phyloP scores from a whole-genome alignment of 2,888 invertebrate species.

The Panorpa germanica region DNA sequence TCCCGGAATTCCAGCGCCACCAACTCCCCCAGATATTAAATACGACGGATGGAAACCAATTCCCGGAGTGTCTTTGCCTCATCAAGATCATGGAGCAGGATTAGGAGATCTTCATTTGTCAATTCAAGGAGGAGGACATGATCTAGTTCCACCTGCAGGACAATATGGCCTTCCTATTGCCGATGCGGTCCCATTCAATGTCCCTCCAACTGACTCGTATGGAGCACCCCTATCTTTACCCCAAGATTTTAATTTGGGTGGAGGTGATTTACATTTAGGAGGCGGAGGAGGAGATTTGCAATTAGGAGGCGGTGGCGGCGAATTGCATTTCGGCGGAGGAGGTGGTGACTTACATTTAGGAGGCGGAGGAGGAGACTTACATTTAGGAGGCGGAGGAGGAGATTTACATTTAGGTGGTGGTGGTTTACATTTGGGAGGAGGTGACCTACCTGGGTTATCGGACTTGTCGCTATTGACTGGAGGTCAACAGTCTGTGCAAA shows the following conservation, averaged over 20 bases:
- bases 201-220: constrained; percentile 15
- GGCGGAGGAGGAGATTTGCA: constrained; percentile 1
- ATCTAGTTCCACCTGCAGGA: constrained; percentile 15
- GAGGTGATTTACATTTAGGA: constrained; percentile 3
- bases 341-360: constrained; percentile 9
- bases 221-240: constrained; percentile 16
- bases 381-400: constrained; percentile 8
- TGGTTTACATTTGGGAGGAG: constrained; percentile 2
- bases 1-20: constrained; percentile 51
- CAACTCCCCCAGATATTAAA: constrained; percentile 52
- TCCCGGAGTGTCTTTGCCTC: constrained; percentile 35
- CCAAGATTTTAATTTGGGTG: not conserved
- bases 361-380: constrained; percentile 7
- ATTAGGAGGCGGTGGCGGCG: constrained; percentile 2
- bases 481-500: too few relatives aligned
- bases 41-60: constrained; percentile 82
- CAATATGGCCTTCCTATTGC: constrained; percentile 4
- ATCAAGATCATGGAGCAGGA: constrained; percentile 16
- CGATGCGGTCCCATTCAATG: constrained; percentile 4
- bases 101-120: constrained; percentile 10
- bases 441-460: too few relatives aligned
- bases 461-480: too few relatives aligned
- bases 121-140: constrained; percentile 23
- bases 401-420: constrained; percentile 1
- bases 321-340: constrained; percentile 7